Evolutionary conservation across 2,888 invertebrate genomes (phyloP), one percentile per base, ranked within the genome.

Genomic region (Hypsopygia costalis): DNA sequence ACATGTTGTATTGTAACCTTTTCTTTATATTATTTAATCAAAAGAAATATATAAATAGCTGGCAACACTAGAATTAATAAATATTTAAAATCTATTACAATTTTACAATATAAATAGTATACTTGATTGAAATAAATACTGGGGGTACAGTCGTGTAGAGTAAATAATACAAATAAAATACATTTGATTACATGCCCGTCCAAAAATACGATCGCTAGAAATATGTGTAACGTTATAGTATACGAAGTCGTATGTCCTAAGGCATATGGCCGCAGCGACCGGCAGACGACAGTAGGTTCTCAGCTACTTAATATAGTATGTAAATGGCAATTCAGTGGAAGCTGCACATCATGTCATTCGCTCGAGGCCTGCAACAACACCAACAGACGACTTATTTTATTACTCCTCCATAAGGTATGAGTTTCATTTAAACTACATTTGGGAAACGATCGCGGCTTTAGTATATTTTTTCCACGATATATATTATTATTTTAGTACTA

Each of bases 321-420:
- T 73, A 72, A 80, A 81, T 83, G 85, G 83, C 82, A 81, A 81
- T 16, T 79, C 67, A 66, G 81, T 81, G 82, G 82, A 81, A 81
- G 82, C 82, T 74, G 82, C 81, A 67, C 76, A 69, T 70, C 58
- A 55, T 55, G 57, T 51, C 54, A 52, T 53, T 46, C 42, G 53
- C 66, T 64, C 68, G 57, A 32, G 27, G 59, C 63, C 81, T 81
- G 78, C 0, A 74, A 78, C 59, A 62, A 67, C n/a, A n/a, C 9
- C 21, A 11, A 37, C 20, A 21, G n/a, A 41, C 16, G 4, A 16
- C 4, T 16, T 16, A 16, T n/a, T n/a, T n/a, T n/a, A n/a, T n/a
- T n/a, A n/a, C n/a, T n/a, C n/a, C n/a, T n/a, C n/a, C n/a, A n/a
- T n/a, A n/a, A n/a, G n/a, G n/a, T n/a, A n/a, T n/a, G n/a, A n/a